Conservation (phyloP, 2,113 vertebrate species). For the Scytalopus superciliaris region DNA sequence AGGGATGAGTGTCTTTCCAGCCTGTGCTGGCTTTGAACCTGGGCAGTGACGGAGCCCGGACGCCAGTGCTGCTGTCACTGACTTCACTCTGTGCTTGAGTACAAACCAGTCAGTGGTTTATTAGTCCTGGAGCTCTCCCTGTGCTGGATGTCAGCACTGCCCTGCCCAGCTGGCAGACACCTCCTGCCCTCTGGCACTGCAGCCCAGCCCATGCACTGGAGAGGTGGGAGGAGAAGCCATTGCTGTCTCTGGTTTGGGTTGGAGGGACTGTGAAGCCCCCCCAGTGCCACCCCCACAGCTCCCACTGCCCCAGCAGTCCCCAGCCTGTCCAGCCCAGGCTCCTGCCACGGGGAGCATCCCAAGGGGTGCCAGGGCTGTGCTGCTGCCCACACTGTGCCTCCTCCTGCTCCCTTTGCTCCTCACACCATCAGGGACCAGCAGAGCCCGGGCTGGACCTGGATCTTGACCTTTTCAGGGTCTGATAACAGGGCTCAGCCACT, state of each 20-base stretch:
- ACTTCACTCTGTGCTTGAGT: background rate
- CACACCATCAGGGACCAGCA: background rate
- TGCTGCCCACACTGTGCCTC: background rate
- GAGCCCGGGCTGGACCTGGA: background rate
- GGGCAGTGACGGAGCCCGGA: background rate
- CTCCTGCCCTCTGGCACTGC: background rate
- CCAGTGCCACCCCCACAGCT: background rate
- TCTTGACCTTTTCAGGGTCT: background rate
- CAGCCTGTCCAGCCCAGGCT: background rate
- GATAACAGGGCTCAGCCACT: background rate
- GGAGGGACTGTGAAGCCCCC: background rate
- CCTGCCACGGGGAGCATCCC: background rate
- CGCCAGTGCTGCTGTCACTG: background rate
- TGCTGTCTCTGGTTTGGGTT: background rate
- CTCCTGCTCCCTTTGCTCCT: background rate
- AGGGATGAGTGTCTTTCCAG: background rate
- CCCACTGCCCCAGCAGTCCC: background rate
- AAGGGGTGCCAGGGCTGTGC: background rate
- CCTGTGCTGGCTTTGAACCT: background rate
- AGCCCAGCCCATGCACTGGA: too few species aligned
- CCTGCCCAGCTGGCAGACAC: background rate
- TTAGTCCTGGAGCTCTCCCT: background rate
- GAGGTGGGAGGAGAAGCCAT: background rate
- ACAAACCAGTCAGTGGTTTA: background rate
- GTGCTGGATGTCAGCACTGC: background rate